A percentile compares a stretch with the other conserved stretches of the same genome.
phyloP scores from a whole-genome alignment of 1,140 invertebrate species.

The Spodoptera frugiperda region DNA sequence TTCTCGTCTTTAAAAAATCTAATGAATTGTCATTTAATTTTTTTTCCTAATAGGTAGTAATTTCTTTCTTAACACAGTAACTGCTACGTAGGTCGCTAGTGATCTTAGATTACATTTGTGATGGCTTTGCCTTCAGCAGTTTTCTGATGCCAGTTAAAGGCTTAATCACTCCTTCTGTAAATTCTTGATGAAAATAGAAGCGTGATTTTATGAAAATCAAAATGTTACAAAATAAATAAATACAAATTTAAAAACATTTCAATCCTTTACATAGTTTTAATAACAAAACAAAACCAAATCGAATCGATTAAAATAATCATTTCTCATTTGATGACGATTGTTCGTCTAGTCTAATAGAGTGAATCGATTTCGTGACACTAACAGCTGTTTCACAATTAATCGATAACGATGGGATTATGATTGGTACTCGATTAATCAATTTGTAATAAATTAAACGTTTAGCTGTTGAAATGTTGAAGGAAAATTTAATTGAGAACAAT shows the following conservation, averaged over 20 bases:
- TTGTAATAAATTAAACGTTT: neutral
- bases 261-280: neutral
- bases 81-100: too few species aligned
- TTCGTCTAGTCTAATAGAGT: neutral
- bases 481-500: neutral
- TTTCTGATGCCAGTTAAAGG: too few species aligned
- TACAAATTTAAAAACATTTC: neutral
- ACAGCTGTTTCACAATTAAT: neutral
- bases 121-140: too few species aligned
- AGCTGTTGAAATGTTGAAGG: constrained; percentile 16
- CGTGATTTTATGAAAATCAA: too few species aligned
- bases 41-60: too few species aligned
- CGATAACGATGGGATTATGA: constrained; percentile 4
- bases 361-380: neutral
- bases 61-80: too few species aligned
- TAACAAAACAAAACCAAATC: neutral
- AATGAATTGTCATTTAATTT: too few species aligned
- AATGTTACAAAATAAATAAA: too few species aligned
- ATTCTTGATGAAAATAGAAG: too few species aligned
- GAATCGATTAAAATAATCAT: neutral
- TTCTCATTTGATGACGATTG: neutral
- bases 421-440: neutral
- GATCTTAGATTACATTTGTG: too few species aligned
- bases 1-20: too few species aligned
- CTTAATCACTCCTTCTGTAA: too few species aligned